Evolutionary conservation across 2,797 vertebrate genomes (phyloP).

Genomic region (Halcyon leucocephala): DNA sequence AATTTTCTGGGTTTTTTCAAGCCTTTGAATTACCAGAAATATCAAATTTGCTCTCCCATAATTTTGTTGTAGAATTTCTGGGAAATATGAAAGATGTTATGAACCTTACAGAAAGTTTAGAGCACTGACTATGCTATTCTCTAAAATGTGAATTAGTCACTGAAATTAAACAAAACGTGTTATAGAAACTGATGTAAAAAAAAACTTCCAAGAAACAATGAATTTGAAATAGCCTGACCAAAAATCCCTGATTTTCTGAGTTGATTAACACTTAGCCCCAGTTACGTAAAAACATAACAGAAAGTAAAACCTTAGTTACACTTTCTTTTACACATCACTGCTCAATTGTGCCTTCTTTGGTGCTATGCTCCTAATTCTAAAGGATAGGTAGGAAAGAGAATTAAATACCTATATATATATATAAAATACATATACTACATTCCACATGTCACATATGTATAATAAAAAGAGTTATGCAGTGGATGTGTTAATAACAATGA

Average conservation of each 20-base stretch:
- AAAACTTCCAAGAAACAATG: background rate
- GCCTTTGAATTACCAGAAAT: background rate
- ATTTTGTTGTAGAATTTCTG: background rate
- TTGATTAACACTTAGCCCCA: background rate
- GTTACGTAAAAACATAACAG: background rate
- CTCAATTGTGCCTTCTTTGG: background rate
- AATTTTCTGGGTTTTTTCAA: background rate
- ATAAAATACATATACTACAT: background rate
- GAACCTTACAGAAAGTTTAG: background rate
- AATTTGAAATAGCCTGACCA: background rate
- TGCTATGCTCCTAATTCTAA: background rate
- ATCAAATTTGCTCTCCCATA: background rate
- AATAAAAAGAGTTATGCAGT: background rate
- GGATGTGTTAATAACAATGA: background rate
- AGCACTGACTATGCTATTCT: background rate
- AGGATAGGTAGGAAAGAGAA: background rate
- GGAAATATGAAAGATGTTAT: background rate
- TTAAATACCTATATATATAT: background rate
- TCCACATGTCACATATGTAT: background rate
- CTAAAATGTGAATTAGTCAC: constrained; percentile 37
- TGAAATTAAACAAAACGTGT: background rate
- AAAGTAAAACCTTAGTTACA: background rate
- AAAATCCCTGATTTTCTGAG: constrained; percentile 35
- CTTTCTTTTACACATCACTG: background rate
- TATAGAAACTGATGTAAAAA: background rate